A percentile compares a stretch with the other conserved stretches of the same genome.
These are phyloP conservation scores for Brachionus rotundiformis DNA, from an alignment of 1,140 invertebrate genomes.

Conservation along the genomic window DNA sequence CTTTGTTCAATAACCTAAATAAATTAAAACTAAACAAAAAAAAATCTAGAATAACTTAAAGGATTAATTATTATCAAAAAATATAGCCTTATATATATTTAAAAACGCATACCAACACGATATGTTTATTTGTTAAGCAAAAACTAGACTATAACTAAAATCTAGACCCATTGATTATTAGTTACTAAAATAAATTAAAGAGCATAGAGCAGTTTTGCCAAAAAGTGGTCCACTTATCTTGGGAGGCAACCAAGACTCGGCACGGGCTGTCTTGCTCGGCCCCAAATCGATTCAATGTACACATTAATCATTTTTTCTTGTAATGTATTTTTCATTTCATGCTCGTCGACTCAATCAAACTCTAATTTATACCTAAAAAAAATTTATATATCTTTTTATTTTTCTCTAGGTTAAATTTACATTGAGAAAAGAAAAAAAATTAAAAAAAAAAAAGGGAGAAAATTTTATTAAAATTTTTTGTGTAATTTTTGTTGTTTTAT, in stretches of 20 bases:
- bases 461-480: slow-evolving; percentile 8
- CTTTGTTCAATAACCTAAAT: slow-evolving; percentile 48
- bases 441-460: background rate
- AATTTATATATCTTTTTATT: too few relatives aligned
- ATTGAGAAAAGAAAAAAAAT: background rate
- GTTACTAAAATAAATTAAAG: slow-evolving; percentile 11
- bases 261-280: background rate
- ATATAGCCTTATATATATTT: background rate
- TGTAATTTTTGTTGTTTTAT: background rate
- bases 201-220: background rate
- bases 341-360: background rate
- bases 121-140: slow-evolving; percentile 1
- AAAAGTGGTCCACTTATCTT: background rate
- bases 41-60: slow-evolving; percentile 30
- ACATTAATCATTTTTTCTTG: slow-evolving; percentile 8
- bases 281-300: background rate
- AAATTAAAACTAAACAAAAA: slow-evolving; percentile 44
- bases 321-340: background rate
- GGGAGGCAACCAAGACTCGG: background rate
- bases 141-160: slow-evolving; percentile 36
- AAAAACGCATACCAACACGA: slow-evolving; percentile 48
- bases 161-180: slow-evolving; percentile 28
- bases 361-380: background rate
- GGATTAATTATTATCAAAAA: slow-evolving; percentile 48
- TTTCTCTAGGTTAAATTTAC: background rate